Base-by-base conservation (phyloP, 2,888 invertebrate genomes). In the Xestia rhomboidea region DNA sequence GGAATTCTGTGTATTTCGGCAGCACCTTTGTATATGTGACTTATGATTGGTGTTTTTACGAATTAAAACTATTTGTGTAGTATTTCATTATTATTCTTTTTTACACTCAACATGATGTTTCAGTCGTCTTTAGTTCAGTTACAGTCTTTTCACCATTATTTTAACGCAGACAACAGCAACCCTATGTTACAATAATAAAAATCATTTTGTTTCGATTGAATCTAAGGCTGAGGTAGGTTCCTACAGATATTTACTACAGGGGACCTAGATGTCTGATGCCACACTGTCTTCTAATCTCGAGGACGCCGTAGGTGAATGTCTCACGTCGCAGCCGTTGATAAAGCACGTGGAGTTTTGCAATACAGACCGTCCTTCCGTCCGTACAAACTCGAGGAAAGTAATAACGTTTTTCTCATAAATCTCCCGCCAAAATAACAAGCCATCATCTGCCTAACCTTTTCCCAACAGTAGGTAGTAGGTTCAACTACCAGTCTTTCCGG, bases 1-100 rank as follows among this genome's bases (percentile, higher is more conserved):
- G 89, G 95, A 95, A 81, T 95, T 95, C 84, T 95, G 95, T 84
- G 95, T 94, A 7, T 95, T 95, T 77, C 89, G 93, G 72, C 90
- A 93, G 82, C 91, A 88, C 82, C 83, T 95, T 44, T 95, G 95
- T 83, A 89, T 95, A 78, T 95, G 95, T 87, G 95, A 95, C 86
- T 91, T 95, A 82, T 95, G 79, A 93, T 60, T 70, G 21, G 15
- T 57, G 7, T 0, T 49, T 54, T 67, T 10, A 38, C 15, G 15
- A 30, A n/a, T 7, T 57, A n/a, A 60, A 64, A 73, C 57, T 62
- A 0, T 21, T 62, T 46, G 30, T 49, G 18, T 10, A 34, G 30
- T 64, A 5, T 21, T 24, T 15, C n/a, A n/a, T n/a, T n/a, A n/a
- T 34, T 63, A 7, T 64, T 63, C 5, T 1, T 57, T 27, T 57